Conservation (phyloP, 2,113 vertebrate genomes). For the Arvicanthis niloticus region DNA sequence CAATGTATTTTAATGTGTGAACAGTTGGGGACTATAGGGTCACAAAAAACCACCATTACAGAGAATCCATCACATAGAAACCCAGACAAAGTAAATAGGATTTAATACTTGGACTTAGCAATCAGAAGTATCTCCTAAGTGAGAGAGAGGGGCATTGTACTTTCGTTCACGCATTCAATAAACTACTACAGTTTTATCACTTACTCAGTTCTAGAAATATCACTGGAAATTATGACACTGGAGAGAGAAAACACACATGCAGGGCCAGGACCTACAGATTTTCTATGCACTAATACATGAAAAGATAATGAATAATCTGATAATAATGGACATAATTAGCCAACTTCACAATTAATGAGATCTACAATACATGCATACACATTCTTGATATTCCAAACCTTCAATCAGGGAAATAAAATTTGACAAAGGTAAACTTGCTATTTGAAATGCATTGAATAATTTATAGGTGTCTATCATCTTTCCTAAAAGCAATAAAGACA, state of each 20-base stretch:
- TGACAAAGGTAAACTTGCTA: constrained; percentile 55
- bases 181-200: not conserved
- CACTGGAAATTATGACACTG: not conserved
- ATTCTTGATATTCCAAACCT: not conserved
- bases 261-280: not conserved
- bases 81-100: not conserved
- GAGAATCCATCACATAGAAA: not conserved
- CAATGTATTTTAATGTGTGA: not conserved
- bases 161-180: not conserved
- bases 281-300: not conserved
- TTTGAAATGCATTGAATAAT: constrained; percentile 71
- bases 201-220: not conserved
- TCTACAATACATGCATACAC: not conserved
- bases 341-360: constrained; percentile 12
- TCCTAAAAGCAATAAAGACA: constrained; percentile 58
- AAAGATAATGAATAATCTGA: not conserved
- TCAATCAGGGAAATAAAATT: constrained; percentile 38
- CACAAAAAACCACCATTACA: not conserved
- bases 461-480: constrained; percentile 55
- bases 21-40: rapidly evolving
- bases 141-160: not conserved
- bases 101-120: not conserved
- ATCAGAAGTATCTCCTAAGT: not conserved
- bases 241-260: not conserved
- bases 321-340: not conserved